A percentile compares a stretch with the other conserved stretches of the same genome.
Conservation (phyloP, 2,113 vertebrate genomes). For the Drymodes brunneopygia region DNA sequence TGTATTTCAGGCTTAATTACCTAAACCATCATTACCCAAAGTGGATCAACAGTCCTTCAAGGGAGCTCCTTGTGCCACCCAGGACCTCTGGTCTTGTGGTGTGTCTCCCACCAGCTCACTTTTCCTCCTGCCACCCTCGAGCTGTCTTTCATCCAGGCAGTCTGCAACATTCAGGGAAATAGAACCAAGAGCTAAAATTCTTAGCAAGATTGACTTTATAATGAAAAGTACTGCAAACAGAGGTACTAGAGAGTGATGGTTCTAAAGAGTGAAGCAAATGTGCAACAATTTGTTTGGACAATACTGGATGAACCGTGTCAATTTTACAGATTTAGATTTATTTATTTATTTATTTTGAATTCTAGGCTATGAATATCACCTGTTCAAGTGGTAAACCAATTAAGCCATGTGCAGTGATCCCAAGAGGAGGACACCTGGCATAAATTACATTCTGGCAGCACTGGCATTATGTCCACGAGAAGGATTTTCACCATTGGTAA, state of each 20-base stretch:
- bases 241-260: background rate
- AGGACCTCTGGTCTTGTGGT: background rate
- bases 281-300: background rate
- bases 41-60: background rate
- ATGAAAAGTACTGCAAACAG: background rate
- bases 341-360: background rate
- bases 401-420: background rate
- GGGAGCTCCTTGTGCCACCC: background rate
- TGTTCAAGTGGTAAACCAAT: background rate
- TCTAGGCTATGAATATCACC: background rate
- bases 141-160: background rate
- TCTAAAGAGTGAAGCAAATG: background rate
- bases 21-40: background rate
- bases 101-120: background rate
- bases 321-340: background rate
- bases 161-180: background rate
- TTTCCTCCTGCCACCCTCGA: background rate
- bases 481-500: background rate
- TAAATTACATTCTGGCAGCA: background rate
- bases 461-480: background rate
- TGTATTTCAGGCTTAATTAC: slow-evolving; percentile 10
- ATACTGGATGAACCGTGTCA: background rate
- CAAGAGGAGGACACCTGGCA: background rate
- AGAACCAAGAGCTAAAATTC: background rate
- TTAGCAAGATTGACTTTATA: background rate